These are phyloP conservation scores for Leptinotarsa peninsularis DNA, from an alignment of 2,888 invertebrate species.

Conservation along the genomic window DNA sequence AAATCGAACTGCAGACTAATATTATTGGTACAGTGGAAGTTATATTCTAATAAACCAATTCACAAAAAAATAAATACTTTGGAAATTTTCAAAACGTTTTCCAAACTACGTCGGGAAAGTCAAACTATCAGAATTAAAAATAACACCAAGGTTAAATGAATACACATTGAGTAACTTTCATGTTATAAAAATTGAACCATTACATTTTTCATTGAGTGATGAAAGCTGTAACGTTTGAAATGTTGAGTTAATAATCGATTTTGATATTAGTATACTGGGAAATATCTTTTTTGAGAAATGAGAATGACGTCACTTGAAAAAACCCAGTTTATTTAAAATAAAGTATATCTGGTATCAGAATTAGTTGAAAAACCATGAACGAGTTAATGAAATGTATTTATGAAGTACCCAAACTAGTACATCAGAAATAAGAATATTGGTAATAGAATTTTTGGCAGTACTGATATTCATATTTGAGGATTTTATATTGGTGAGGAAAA, in stretches of 20 bases:
- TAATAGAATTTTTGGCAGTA: no score
- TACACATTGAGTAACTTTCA: not conserved
- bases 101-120: not conserved
- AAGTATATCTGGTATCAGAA: no score
- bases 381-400: no score
- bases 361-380: no score
- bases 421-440: no score
- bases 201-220: not conserved
- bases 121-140: not conserved
- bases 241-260: slow-evolving; percentile 4
- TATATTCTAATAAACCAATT: not conserved
- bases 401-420: no score
- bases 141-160: slow-evolving; percentile 2
- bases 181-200: not conserved
- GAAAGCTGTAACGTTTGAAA: not conserved
- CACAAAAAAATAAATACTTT: slow-evolving; percentile 10
- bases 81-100: not conserved
- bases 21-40: not conserved
- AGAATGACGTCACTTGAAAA: not conserved
- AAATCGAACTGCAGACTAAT: not conserved
- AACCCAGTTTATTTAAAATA: no score
- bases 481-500: no score
- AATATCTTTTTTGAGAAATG: not conserved
- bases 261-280: not conserved
- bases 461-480: no score